Evolutionary conservation across 1,140 invertebrate genomes (phyloP).

Genomic region (Teleogryllus occipitalis): DNA sequence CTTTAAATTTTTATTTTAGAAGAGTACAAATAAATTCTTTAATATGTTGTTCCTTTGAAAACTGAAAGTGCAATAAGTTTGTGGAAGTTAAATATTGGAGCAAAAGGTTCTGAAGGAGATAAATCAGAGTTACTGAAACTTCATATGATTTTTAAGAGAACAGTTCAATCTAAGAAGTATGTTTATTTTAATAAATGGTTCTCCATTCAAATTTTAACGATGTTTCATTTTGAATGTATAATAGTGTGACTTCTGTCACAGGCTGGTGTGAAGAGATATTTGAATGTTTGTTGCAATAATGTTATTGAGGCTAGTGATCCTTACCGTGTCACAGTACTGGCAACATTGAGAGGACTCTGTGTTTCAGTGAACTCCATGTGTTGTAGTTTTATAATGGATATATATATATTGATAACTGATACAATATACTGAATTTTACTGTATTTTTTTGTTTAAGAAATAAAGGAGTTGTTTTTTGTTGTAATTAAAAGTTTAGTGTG

Average conservation of each 20-base stretch:
- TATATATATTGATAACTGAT: constrained; percentile 1
- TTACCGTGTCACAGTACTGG: background rate
- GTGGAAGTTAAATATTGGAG: too few species aligned
- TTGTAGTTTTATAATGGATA: background rate
- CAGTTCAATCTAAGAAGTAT: too few species aligned
- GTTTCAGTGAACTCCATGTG: constrained; percentile 3
- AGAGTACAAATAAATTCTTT: too few species aligned
- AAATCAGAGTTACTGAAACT: too few species aligned
- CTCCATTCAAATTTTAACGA: too few species aligned
- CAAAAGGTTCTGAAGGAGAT: too few species aligned
- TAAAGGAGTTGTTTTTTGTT: constrained; percentile 5
- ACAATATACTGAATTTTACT: constrained; percentile 6
- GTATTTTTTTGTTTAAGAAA: constrained; percentile 3
- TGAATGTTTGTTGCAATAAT: constrained; percentile 5
- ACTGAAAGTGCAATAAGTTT: too few species aligned
- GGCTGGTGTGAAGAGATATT: background rate
- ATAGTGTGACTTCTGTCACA: background rate
- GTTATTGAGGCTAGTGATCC: constrained; percentile 1
- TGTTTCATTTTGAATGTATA: background rate
- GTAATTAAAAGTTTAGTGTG: background rate
- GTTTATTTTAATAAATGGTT: too few species aligned
- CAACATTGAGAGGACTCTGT: background rate
- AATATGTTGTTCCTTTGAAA: too few species aligned
- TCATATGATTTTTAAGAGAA: too few species aligned
- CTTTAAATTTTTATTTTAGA: too few species aligned